Percentiles rank a stretch among this genome's conserved stretches.
Conservation (phyloP, 2,113 vertebrate species). For the Heterochromis multidens region DNA sequence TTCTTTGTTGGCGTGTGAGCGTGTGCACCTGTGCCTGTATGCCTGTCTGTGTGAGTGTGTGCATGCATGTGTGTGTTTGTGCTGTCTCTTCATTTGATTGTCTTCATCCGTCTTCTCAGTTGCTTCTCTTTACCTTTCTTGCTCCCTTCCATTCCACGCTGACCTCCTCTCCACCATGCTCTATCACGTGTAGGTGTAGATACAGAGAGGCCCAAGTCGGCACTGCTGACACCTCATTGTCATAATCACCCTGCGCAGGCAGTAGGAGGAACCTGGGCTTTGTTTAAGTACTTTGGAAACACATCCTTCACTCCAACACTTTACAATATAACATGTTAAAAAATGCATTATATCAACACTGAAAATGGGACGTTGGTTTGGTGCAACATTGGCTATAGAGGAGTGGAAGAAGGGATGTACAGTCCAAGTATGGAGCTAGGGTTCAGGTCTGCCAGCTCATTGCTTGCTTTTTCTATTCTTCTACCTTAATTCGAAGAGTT, state of each 20-base stretch:
- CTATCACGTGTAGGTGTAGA: constrained; percentile 43
- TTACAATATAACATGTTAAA: background rate
- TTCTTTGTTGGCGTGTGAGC: background rate
- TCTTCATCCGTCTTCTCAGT: constrained; percentile 62
- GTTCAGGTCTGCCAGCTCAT: constrained; percentile 14
- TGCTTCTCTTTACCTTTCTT: constrained; percentile 54
- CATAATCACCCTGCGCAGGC: constrained; percentile 3
- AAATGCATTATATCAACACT: background rate
- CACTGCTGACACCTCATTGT: constrained; percentile 14
- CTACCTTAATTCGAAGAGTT: background rate
- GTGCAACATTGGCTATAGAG: background rate
- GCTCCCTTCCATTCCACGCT: constrained; percentile 42
- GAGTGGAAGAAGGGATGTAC: constrained; percentile 11
- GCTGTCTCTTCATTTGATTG: constrained; percentile 61
- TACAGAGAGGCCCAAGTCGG: constrained; percentile 13
- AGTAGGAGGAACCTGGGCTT: background rate
- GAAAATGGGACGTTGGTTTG: background rate
- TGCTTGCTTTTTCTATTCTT: constrained; percentile 23
- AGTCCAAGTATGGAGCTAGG: background rate
- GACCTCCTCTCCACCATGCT: constrained; percentile 23
- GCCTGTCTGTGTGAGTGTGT: background rate
- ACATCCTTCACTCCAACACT: constrained; percentile 27
- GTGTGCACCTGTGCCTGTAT: background rate
- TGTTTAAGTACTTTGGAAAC: constrained; percentile 16
- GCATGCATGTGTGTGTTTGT: constrained; percentile 29